These are phyloP conservation scores for Spongilla lacustris DNA, from an alignment of 37 sponge, comb jelly and placozoan genomes.

Conservation along the genomic window DNA sequence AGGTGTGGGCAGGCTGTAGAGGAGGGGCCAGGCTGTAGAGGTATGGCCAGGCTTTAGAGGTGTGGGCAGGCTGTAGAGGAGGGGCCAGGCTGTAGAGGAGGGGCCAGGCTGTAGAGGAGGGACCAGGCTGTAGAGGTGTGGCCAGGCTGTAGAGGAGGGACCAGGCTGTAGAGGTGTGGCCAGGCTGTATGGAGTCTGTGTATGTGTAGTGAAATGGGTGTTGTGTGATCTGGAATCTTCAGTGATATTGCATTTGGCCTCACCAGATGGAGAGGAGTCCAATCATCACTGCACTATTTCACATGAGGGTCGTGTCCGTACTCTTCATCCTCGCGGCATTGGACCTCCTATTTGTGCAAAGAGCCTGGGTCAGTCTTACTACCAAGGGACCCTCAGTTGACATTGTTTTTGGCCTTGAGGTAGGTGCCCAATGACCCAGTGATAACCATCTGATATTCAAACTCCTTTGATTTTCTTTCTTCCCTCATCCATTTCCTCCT, in stretches of 20 bases:
- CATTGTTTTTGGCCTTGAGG: conserved; percentile 96
- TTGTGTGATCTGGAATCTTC: background rate
- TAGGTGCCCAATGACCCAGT: conserved; percentile 9
- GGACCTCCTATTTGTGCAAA: conserved; percentile 57
- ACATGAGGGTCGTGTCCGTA: conserved; percentile 72
- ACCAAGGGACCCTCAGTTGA: conserved; percentile 80
- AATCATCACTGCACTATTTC: conserved; percentile 84
- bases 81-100: no score
- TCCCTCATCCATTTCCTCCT: background rate
- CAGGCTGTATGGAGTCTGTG: conserved; percentile 8
- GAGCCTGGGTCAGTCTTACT: conserved; percentile 36
- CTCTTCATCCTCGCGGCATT: conserved; percentile 45
- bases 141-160: no score
- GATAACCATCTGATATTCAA: background rate
- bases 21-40: no score
- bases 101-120: no score
- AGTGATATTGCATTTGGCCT: background rate
- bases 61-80: no score
- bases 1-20: no score
- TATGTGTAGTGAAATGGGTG: background rate
- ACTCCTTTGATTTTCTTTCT: no score
- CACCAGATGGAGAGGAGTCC: conserved; percentile 96
- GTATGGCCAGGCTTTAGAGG: no score
- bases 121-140: no score
- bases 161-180: no score